These are phyloP conservation scores for Cantharis flavilabris DNA, from an alignment of 2,888 invertebrate genomes.

Conservation along the genomic window DNA sequence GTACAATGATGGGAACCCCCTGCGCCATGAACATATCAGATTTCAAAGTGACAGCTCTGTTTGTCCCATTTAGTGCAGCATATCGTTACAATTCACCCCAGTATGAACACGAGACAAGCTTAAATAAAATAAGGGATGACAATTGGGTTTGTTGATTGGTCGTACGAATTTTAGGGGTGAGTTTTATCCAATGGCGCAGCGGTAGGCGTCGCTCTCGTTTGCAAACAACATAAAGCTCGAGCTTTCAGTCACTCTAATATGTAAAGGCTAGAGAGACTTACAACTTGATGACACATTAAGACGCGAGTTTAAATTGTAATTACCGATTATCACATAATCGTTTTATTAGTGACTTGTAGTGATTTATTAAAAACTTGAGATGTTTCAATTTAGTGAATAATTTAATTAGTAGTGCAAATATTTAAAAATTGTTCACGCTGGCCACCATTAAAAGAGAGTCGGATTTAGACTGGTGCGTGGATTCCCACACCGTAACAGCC, in stretches of 20 bases:
- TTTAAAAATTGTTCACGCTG: constrained; percentile 44
- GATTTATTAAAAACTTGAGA: background rate
- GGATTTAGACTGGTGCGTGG: constrained; percentile 52
- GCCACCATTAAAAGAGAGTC: constrained; percentile 52
- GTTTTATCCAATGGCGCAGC: constrained; percentile 25
- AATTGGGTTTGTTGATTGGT: constrained; percentile 27
- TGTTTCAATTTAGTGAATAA: background rate
- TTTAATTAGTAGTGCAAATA: background rate
- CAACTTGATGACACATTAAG: constrained; percentile 12
- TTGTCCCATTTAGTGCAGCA: constrained; percentile 47
- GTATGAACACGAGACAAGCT: constrained; percentile 38
- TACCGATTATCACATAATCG: constrained; percentile 4
- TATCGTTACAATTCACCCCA: constrained; percentile 36
- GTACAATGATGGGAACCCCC: constrained; percentile 22
- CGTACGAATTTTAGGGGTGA: constrained; percentile 22
- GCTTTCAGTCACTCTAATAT: constrained; percentile 23
- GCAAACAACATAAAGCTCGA: constrained; percentile 26
- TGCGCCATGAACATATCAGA: constrained; percentile 47
- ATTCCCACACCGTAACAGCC: constrained; percentile 39
- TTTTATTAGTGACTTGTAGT: background rate
- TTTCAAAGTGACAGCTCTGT: constrained; percentile 50
- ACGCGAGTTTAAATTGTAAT: constrained; percentile 17
- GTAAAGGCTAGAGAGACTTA: constrained; percentile 19
- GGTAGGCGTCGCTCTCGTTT: constrained; percentile 27
- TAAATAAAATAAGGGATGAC: constrained; percentile 34